A percentile compares a stretch with the other conserved stretches of the same genome.
Evolutionary conservation across 2,888 invertebrate species (phyloP).

Genomic region (Apotomis capreana): DNA sequence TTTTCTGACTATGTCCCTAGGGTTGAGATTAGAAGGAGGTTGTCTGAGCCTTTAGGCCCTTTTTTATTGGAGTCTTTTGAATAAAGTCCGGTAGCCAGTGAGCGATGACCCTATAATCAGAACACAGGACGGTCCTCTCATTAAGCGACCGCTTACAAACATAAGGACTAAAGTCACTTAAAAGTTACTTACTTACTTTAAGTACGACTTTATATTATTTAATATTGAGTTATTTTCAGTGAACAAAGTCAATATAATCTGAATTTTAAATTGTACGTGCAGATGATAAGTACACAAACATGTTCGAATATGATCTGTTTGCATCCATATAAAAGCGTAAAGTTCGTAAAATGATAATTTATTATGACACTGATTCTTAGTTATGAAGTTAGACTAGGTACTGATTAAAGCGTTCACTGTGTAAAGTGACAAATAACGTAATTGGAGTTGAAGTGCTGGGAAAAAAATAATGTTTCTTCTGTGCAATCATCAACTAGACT

Average conservation of each 20-base stretch:
- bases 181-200: not conserved
- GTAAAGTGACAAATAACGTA: slow-evolving; percentile 4
- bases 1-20: not conserved
- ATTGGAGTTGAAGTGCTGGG: slow-evolving; percentile 4
- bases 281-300: too few relatives aligned
- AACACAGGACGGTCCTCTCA: slow-evolving; percentile 13
- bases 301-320: too few relatives aligned
- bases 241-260: not conserved
- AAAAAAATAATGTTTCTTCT: not conserved
- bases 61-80: not conserved
- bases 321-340: too few relatives aligned
- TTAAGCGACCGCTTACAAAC: not conserved
- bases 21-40: not conserved
- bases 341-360: too few relatives aligned
- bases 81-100: slow-evolving; percentile 22
- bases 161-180: not conserved
- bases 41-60: not conserved
- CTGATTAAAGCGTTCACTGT: not conserved
- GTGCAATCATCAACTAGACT: not conserved
- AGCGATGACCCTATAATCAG: slow-evolving; percentile 15
- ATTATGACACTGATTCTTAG: not conserved
- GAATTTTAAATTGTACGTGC: too few relatives aligned
- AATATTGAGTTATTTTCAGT: not conserved
- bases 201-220: not conserved
- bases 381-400: not conserved